phyloP scores from a whole-genome alignment of 2,888 invertebrate species.

The Drosophila niveifrons region DNA sequence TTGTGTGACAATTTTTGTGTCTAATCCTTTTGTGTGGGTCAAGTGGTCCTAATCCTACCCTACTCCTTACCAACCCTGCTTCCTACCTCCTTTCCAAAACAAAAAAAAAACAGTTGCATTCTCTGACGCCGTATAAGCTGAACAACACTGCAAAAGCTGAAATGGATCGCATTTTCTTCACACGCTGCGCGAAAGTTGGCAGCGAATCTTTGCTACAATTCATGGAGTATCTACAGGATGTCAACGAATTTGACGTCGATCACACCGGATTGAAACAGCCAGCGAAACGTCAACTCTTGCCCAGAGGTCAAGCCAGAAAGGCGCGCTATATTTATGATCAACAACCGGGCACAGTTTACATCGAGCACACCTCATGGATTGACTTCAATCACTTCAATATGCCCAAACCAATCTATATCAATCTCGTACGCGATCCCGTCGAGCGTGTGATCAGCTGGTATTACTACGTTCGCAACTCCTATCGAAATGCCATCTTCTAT shows the following conservation, averaged over 20 bases:
- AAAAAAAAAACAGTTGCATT: constrained; percentile 50
- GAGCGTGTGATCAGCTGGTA: constrained; percentile 96
- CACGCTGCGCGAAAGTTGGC: constrained; percentile 95
- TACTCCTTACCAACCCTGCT: background rate
- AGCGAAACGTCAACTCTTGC: constrained; percentile 84
- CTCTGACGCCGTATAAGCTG: constrained; percentile 81
- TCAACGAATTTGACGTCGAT: constrained; percentile 87
- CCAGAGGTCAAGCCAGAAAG: constrained; percentile 90
- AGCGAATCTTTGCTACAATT: constrained; percentile 94
- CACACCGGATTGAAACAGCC: constrained; percentile 84
- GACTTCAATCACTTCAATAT: constrained; percentile 92
- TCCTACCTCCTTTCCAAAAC: constrained; percentile 18
- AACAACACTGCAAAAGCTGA: constrained; percentile 93
- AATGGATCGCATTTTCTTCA: constrained; percentile 93
- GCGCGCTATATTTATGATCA: constrained; percentile 89
- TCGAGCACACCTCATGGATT: constrained; percentile 95
- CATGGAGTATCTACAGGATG: constrained; percentile 62
- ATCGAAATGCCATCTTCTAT: constrained; percentile 89
- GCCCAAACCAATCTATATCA: constrained; percentile 94
- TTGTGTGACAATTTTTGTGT: constrained; percentile 36
- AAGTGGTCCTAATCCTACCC: constrained; percentile 20
- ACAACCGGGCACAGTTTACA: constrained; percentile 91
- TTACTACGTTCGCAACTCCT: constrained; percentile 93
- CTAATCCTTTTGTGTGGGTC: constrained; percentile 55
- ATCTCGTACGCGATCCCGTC: constrained; percentile 94